Base-by-base conservation (phyloP, 1,140 invertebrate genomes). In the Stenopsyche tienmushanensis region DNA sequence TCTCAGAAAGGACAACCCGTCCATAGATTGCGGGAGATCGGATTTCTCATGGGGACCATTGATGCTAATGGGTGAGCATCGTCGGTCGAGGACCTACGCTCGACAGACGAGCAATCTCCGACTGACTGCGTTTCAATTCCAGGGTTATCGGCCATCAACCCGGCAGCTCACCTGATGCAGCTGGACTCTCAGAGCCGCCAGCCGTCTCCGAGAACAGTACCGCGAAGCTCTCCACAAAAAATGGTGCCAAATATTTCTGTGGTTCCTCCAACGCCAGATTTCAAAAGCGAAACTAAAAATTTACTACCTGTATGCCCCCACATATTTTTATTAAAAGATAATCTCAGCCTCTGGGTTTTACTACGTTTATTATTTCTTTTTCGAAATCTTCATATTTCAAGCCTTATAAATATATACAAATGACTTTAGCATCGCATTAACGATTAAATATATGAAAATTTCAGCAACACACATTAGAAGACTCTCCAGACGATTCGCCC, bases 181-280 rank as follows among this genome's bases (percentile, higher is more conserved):
- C 81, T 85, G 75, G 84, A 84, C 72, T 81, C 82, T 3, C 39
- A 63, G 18, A 41, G 52, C 15, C 24, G 26, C 5, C 49, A 55
- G 47, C 10, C 62, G 2, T 50, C 39, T 34, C 63, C 57, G 21
- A 65, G 25, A 47, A 23, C 57, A 18, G 45, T 18, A 3, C 59
- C 59, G 18, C 50, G 59, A 44, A 67, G 21, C 47, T 77, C 76
- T 62, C 60, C 71, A 2, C 77, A 78, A 62, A 80, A 78, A 50
- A 77, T 77, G 52, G 76, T 85, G 45, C 88, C 88, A 17, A 86
- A 87, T 74, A 91, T 91, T 72, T 83, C 89, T 13, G 86, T 91
- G 23, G 81, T 89, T 18, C 89, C 90, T 49, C 87, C 90, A 10
- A 91, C 89, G 2, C 89, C 89, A 1, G 88, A 90, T 67, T 82